Evolutionary conservation across 2,888 invertebrate species (phyloP), one percentile per base, ranked within the genome.

Genomic region (Tetheella fluctuosa): DNA sequence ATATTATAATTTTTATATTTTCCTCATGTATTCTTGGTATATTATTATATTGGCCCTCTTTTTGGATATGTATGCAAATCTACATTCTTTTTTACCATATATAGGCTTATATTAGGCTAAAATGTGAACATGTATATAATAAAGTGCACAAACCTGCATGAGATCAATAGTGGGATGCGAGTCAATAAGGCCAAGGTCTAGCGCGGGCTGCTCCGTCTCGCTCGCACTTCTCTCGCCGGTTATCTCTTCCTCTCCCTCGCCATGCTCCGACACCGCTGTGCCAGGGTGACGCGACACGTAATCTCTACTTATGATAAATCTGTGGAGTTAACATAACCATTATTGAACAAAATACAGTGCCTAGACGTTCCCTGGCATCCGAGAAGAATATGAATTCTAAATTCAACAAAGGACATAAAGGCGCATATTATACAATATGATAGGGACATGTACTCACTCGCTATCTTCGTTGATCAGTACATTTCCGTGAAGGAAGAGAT

Each of bases 401-500:
- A n/a, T n/a, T n/a, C n/a, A n/a, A n/a, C n/a, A n/a, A n/a, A n/a
- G n/a, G n/a, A n/a, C n/a, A n/a, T n/a, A n/a, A n/a, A 3, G 2
- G 12, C 39, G 1, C n/a, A 63, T 39, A 60, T 58, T 25, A 61
- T 42, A 34, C 39, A 62, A 23, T 59, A 59, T n/a, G 61, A 60
- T 15, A n/a, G 39, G 20, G 55, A 30, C 17, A 59, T 8, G 39
- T 59, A 88, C 90, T 89, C 59, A 92, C 93, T 90, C 88, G 82
- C 89, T 93, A 60, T 93, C 92, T 54, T 93, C 93, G 58, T 88
- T 90, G 56, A 85, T 85, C 58, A 88, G 77, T 42, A 87, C 81
- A 60, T 91, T 91, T 8, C 90, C 90, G 61, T 91, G 91, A 1
- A 93, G 86, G 75, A 93, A 93, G 28, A 93, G 82, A 63, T 93